Conservation (phyloP, 2,888 invertebrate species). For the Incurvaria masculella region DNA sequence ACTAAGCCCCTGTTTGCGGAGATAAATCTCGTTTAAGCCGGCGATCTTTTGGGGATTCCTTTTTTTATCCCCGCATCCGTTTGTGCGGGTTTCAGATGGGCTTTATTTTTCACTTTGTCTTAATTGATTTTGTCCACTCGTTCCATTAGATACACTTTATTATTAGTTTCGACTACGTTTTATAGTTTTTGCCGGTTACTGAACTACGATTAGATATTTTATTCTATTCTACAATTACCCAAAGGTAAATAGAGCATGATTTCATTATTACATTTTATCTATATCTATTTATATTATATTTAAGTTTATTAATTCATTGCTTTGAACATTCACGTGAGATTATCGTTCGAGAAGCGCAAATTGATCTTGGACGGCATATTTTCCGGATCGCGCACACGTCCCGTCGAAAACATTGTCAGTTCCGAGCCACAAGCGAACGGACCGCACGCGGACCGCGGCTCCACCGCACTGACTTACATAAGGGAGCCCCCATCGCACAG, state of each 20-base stretch:
- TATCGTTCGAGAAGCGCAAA: too few species aligned
- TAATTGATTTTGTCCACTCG: background rate
- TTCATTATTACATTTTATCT: too few species aligned
- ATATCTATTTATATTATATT: too few species aligned
- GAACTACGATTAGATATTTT: too few species aligned
- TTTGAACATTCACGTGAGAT: too few species aligned
- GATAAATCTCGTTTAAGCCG: slow-evolving; percentile 36
- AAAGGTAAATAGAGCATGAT: too few species aligned
- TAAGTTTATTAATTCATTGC: too few species aligned
- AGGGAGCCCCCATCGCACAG: slow-evolving; percentile 43
- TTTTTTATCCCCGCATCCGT: slow-evolving; percentile 28
- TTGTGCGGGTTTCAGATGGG: slow-evolving; percentile 25
- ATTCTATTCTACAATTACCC: too few species aligned
- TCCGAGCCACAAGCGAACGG: background rate
- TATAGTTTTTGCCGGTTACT: too few species aligned
- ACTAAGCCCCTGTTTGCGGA: slow-evolving; percentile 26
- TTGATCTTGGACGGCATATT: background rate
- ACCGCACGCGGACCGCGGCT: slow-evolving; percentile 23
- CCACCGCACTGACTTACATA: slow-evolving; percentile 51
- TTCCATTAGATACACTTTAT: too few species aligned
- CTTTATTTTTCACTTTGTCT: background rate
- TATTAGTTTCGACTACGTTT: too few species aligned
- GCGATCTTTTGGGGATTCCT: slow-evolving; percentile 30
- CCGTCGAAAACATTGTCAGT: slow-evolving; percentile 2
- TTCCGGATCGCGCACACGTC: background rate